Base-by-base conservation (phyloP, 2,113 vertebrate genomes). In the Prochilodus magdalenae region DNA sequence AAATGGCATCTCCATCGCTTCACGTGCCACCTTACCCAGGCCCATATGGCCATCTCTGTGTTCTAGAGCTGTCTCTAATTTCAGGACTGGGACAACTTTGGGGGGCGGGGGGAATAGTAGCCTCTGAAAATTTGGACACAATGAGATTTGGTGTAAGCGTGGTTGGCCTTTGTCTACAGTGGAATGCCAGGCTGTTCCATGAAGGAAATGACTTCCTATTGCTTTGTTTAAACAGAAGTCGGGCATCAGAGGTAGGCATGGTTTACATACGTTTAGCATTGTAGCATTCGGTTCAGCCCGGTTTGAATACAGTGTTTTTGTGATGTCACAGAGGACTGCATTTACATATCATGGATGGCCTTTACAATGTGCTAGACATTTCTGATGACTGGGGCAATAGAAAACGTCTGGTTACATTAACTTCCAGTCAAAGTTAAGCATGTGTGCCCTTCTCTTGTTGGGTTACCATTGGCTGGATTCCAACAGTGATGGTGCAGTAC, bases 11-110 rank as follows among this genome's bases (percentile, higher is more conserved):
- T 87, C 73, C 36, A 36, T 36, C 62, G 83, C 85, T 89, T 85
- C 72, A 88, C 74, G 51, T 47, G 86, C 75, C 87, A 89, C 90
- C 86, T 92, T 81, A 74, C 63, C 82, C 80, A 84, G 55, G 85
- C 73, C 87, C 90, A 91, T 90, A 87, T 91, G 91, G 87, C 71
- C 80, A 75, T 80, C 75, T 85, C 84, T 85, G 79, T 87, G 76
- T 86, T 86, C 79, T 36, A 49, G 73, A 66, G 44, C 73, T 18
- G 74, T 67, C 80, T 75, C 73, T 49, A 82, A 44, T 85, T 53
- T 72, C 47, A 69, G 73, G 36, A 67, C 51, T 47, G 60, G 40
- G 66, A 36, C 60, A 49, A 30, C 26, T 69, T 57, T 33, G 27
- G 44, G 36, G 71, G 65, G 59, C 20, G 44, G 36, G 71, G 65